A percentile compares a stretch with the other conserved stretches of the same genome.
These are phyloP conservation scores for Drosophila nigritarsus DNA, from an alignment of 2,888 invertebrate species.

Conservation along the genomic window DNA sequence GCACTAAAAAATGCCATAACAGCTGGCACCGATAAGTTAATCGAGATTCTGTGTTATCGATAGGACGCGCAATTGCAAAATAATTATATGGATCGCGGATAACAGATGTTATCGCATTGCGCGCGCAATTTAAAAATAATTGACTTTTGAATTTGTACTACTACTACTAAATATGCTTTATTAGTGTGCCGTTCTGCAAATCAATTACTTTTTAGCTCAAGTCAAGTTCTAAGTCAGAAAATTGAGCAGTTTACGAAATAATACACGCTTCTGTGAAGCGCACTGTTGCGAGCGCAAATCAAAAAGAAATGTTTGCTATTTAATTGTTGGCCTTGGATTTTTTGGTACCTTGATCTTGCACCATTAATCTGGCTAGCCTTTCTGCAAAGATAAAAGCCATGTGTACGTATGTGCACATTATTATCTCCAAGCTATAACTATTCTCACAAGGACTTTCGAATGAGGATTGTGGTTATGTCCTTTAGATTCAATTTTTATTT, in stretches of 20 bases:
- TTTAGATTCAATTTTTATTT: background rate
- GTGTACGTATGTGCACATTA: conserved; percentile 5
- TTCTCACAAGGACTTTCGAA: background rate
- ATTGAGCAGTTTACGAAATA: background rate
- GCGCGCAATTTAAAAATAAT: conserved; percentile 14
- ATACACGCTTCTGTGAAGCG: background rate
- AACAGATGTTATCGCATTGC: background rate
- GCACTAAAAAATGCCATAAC: conserved; percentile 29
- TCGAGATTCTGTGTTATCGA: background rate
- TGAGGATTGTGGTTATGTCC: background rate
- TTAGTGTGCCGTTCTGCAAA: background rate
- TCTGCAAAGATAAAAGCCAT: conserved; percentile 30
- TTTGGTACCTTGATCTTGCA: conserved; percentile 25
- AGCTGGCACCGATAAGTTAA: conserved; percentile 34
- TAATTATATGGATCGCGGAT: background rate
- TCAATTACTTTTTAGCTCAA: background rate
- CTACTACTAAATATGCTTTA: background rate
- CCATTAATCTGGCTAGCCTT: conserved; percentile 29
- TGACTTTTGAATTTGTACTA: too few species aligned
- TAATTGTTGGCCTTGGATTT: conserved; percentile 1
- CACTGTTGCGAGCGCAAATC: conserved; percentile 13
- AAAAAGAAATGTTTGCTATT: conserved; percentile 7
- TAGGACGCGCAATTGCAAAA: background rate
- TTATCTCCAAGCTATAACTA: too few species aligned
- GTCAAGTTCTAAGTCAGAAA: background rate